Conservation (phyloP, 1,140 invertebrate species). For the Euwallacea similis region DNA sequence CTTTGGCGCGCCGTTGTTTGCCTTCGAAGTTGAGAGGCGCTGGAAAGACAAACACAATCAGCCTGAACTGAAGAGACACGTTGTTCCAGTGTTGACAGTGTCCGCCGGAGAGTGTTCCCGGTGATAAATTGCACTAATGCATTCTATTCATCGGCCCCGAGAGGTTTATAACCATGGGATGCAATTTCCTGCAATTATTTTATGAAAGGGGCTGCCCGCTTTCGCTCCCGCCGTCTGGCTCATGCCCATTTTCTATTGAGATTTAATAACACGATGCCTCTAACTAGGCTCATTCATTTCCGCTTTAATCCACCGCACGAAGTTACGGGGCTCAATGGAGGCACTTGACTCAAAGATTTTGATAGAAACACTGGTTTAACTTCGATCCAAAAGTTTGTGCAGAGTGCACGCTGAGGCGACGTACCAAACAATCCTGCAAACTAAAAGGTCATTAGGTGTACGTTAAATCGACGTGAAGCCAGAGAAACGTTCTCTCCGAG, state of each 20-base stretch:
- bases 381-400: not conserved
- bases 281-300: not conserved
- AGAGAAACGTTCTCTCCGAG: not conserved
- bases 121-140: slow-evolving; percentile 33
- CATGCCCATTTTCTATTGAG: too few relatives aligned
- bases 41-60: slow-evolving; percentile 35
- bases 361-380: not conserved
- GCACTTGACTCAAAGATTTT: too few relatives aligned
- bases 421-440: too few relatives aligned
- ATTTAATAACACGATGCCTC: too few relatives aligned
- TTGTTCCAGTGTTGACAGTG: slow-evolving; percentile 33
- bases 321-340: not conserved
- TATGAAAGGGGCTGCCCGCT: slow-evolving; percentile 1
- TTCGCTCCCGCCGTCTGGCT: not conserved
- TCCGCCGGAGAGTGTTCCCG: slow-evolving; percentile 18
- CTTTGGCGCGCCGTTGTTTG: slow-evolving; percentile 21
- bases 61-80: slow-evolving; percentile 21
- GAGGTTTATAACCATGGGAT: slow-evolving; percentile 22
- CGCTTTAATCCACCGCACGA: not conserved
- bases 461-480: not conserved
- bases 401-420: too few relatives aligned
- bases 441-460: not conserved
- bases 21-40: slow-evolving; percentile 15
- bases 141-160: slow-evolving; percentile 25
- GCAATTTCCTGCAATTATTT: slow-evolving; percentile 24